Conservation (phyloP, 2,888 invertebrate genomes). For the Oegoconia quadripuncta region DNA sequence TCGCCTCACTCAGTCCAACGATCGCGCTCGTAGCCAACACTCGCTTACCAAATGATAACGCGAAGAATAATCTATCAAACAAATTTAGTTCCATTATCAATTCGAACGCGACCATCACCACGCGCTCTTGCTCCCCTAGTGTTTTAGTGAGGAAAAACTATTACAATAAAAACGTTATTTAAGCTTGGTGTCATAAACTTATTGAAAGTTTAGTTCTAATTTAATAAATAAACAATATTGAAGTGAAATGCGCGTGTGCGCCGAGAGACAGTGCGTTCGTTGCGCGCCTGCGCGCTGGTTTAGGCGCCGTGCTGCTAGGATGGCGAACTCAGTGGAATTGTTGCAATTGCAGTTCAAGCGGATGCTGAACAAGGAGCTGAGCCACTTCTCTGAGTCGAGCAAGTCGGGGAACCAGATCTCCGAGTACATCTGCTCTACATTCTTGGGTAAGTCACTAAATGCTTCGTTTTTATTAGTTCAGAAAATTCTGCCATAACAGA, state of each 20-base stretch:
- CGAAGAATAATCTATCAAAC: slow-evolving; percentile 6
- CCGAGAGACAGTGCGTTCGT: slow-evolving; percentile 64
- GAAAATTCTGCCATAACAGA: no score
- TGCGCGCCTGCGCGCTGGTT: slow-evolving; percentile 59
- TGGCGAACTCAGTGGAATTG: slow-evolving; percentile 68
- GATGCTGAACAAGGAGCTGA: slow-evolving; percentile 99
- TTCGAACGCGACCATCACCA: no score
- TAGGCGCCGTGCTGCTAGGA: slow-evolving; percentile 51
- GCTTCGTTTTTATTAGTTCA: no score
- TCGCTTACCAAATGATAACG: slow-evolving; percentile 37
- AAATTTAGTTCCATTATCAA: no score
- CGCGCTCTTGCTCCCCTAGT: no score
- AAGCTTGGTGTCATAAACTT: no score
- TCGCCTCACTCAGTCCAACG: slow-evolving; percentile 52
- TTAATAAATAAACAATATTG: slow-evolving; percentile 17
- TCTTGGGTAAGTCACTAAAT: slow-evolving; percentile 95
- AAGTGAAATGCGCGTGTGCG: slow-evolving; percentile 68
- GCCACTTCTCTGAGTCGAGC: slow-evolving; percentile 99
- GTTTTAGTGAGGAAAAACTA: no score
- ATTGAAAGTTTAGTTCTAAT: not conserved
- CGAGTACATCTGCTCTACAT: slow-evolving; percentile 99
- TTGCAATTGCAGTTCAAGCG: slow-evolving; percentile 94
- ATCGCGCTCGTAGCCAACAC: slow-evolving; percentile 55
- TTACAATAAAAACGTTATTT: not conserved
- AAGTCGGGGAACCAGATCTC: slow-evolving; percentile 99